Evolutionary conservation across 2,888 invertebrate species (phyloP), one percentile per base, ranked within the genome.

Genomic region (Yponomeuta cagnagella): DNA sequence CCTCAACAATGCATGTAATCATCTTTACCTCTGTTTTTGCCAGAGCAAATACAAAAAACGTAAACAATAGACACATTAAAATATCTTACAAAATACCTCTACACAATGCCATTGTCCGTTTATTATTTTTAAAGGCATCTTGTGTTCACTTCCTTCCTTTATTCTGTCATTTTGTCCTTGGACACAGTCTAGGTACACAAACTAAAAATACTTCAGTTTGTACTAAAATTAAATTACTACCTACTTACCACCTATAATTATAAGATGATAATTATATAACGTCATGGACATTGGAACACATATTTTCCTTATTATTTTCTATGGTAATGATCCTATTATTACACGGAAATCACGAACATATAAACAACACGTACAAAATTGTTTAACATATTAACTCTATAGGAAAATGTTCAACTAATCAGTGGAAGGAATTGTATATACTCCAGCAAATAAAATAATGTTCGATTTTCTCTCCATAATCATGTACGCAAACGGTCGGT

Each of bases 401-500:
- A 58, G 2, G 10, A 52, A 52, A 15, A 15, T 58, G 2, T 58
- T 15, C 15, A 58, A 58, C 15, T 58, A 58, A 58, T 58, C 52
- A 15, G 15, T 15, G 52, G 68, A 52, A 23, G 91, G 91, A 10
- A 85, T 81, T 37, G 81, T 85, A 71, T 90, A 92, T 6, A 89
- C 92, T 78, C 95, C 95, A 72, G 94, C 93, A 77, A 95, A 95
- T 2, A 95, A 76, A 73, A 95, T 88, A 69, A 93, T 86, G 76
- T 92, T 93, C 0, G 94, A 93, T 71, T 80, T 84, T 78, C 94
- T 94, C 74, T 95, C 94, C 33, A 93, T 88, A 65, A 96, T 94
- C 73, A 95, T 81, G 81, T 94, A 96, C 58, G 93, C 92, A 77
- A 96, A 96, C 30, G 95, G 95, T 76, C 93, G 93, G 77, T 95